Percentiles rank a stretch among this genome's conserved stretches.
Conservation (phyloP, 2,888 invertebrate species). For the Isoperla grammatica region DNA sequence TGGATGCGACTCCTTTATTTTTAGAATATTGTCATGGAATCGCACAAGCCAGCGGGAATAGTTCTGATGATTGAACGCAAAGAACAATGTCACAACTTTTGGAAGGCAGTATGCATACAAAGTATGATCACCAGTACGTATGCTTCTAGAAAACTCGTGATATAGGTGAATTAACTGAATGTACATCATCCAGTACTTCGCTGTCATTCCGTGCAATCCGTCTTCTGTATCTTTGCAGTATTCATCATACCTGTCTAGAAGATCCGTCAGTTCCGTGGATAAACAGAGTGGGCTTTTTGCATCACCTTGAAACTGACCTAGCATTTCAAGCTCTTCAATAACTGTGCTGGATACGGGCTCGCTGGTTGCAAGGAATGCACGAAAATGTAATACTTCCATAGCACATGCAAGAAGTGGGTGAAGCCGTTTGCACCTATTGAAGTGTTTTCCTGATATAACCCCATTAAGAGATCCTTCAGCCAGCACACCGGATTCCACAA, state of each 20-base stretch:
- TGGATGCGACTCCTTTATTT: conserved; percentile 11
- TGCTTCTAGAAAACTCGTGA: not conserved
- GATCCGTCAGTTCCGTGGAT: no score
- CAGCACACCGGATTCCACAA: conserved; percentile 28
- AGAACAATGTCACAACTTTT: conserved; percentile 20
- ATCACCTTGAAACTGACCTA: no score
- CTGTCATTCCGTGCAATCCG: conserved; percentile 30
- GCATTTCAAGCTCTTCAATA: no score
- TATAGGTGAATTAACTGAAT: conserved; percentile 23
- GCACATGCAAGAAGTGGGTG: conserved; percentile 32
- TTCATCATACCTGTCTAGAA: no score
- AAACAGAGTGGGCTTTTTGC: no score
- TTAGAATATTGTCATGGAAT: conserved; percentile 14
- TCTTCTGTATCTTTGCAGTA: not conserved
- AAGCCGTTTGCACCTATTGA: conserved; percentile 30
- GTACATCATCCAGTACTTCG: conserved; percentile 35
- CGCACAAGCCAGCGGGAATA: conserved; percentile 12
- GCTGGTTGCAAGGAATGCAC: conserved; percentile 29
- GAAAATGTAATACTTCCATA: conserved; percentile 34
- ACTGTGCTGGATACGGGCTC: not conserved
- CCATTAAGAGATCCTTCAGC: conserved; percentile 32
- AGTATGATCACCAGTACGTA: conserved; percentile 17
- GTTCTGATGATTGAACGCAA: conserved; percentile 17
- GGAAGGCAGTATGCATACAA: conserved; percentile 16
- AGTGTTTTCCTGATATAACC: conserved; percentile 34